Percentiles rank a stretch among this genome's conserved stretches.
Evolutionary conservation across 2,888 invertebrate genomes (phyloP).

Genomic region (Cotesia congregata): DNA sequence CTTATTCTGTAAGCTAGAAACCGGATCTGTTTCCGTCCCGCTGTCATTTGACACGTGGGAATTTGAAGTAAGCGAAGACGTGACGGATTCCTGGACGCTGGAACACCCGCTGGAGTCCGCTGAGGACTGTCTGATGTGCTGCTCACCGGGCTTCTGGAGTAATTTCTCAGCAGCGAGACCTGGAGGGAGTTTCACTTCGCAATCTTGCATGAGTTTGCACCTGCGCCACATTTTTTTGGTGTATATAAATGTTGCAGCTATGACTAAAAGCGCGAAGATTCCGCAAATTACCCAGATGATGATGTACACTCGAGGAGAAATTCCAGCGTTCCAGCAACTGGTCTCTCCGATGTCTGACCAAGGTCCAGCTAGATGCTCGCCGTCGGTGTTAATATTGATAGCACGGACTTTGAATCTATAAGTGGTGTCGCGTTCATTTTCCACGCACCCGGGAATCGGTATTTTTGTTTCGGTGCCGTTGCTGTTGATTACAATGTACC

Average conservation of each 20-base stretch:
- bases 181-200: slow-evolving; percentile 78
- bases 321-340: slow-evolving; percentile 67
- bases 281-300: slow-evolving; percentile 62
- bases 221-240: slow-evolving; percentile 73
- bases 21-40: slow-evolving; percentile 64
- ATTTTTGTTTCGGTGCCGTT: slow-evolving; percentile 58
- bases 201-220: slow-evolving; percentile 77
- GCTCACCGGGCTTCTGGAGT: slow-evolving; percentile 66
- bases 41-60: slow-evolving; percentile 72
- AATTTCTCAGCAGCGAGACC: slow-evolving; percentile 72
- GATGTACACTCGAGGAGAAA: slow-evolving; percentile 57
- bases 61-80: slow-evolving; percentile 73
- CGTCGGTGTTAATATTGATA: slow-evolving; percentile 62
- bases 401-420: slow-evolving; percentile 68
- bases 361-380: slow-evolving; percentile 63
- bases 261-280: slow-evolving; percentile 56
- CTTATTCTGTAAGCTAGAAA: slow-evolving; percentile 59
- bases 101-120: slow-evolving; percentile 75
- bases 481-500: slow-evolving; percentile 61
- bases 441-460: slow-evolving; percentile 66
- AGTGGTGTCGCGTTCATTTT: slow-evolving; percentile 57
- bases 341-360: slow-evolving; percentile 69
- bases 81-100: slow-evolving; percentile 74
- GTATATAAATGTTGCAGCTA: slow-evolving; percentile 54
- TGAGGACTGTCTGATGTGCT: slow-evolving; percentile 67